These are phyloP conservation scores for Teleiodes luculella DNA, from an alignment of 2,888 invertebrate species.

Conservation along the genomic window DNA sequence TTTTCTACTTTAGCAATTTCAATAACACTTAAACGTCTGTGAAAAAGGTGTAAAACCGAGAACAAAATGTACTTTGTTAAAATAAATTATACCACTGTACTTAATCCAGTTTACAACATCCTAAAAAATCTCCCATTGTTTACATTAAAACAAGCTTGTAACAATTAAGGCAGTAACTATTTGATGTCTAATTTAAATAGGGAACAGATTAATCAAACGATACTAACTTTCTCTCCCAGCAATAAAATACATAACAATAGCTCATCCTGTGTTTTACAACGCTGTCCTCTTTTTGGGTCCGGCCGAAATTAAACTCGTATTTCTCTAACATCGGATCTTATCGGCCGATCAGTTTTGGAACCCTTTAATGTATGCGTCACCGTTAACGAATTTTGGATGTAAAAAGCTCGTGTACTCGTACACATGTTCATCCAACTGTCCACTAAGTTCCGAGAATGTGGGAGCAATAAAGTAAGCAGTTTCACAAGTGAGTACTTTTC, in stretches of 20 bases:
- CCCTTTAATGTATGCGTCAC: constrained; percentile 69
- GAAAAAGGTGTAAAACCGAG: neutral
- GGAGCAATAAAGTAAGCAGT: constrained; percentile 66
- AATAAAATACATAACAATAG: constrained; percentile 69
- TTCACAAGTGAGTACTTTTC: constrained; percentile 65
- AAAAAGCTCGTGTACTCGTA: constrained; percentile 40
- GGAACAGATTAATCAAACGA: constrained; percentile 71
- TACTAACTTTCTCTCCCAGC: constrained; percentile 60
- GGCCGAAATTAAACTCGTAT: constrained; percentile 65
- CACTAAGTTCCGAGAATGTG: constrained; percentile 50
- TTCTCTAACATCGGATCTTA: constrained; percentile 61
- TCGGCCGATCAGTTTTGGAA: constrained; percentile 66
- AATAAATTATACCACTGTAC: constrained; percentile 13
- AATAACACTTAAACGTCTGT: neutral
- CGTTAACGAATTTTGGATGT: constrained; percentile 49
- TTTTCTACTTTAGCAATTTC: too few relatives aligned
- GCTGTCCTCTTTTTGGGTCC: constrained; percentile 58
- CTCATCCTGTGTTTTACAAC: constrained; percentile 64
- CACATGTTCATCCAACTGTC: constrained; percentile 40
- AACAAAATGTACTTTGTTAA: constrained; percentile 9
- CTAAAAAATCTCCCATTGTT: constrained; percentile 42
- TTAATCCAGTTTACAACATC: constrained; percentile 10
- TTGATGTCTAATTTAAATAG: constrained; percentile 67
- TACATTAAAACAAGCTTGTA: constrained; percentile 55
- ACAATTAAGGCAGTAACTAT: constrained; percentile 59